A percentile compares a stretch with the other conserved stretches of the same genome.
Evolutionary conservation across 2,797 vertebrate species (phyloP).

Genomic region (Lycodopsis pacificus): DNA sequence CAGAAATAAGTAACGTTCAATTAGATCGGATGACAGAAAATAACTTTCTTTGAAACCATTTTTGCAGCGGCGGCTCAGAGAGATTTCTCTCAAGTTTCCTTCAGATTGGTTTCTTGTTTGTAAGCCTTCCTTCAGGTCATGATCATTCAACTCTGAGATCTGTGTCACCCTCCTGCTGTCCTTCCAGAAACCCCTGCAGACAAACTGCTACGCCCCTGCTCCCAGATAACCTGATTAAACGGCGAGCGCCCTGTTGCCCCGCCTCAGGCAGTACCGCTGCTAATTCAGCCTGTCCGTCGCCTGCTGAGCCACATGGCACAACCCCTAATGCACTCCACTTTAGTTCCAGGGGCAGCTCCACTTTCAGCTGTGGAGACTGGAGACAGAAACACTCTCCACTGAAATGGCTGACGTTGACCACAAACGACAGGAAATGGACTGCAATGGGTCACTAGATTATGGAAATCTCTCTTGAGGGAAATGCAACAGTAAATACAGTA

Average conservation of each 20-base stretch:
- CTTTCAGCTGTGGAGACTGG: constrained; percentile 45
- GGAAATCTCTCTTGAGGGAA: constrained; percentile 13
- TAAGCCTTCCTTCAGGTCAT: constrained; percentile 52
- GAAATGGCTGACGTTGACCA: constrained; percentile 34
- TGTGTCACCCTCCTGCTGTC: constrained; percentile 55
- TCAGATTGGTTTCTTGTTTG: constrained; percentile 6
- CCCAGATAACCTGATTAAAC: constrained; percentile 75
- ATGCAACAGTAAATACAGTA: constrained; percentile 14
- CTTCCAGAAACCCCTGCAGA: constrained; percentile 48
- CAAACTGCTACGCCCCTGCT: constrained; percentile 36
- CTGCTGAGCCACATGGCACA: constrained; percentile 52
- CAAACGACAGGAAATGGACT: constrained; percentile 18
- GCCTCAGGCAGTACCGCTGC: constrained; percentile 56
- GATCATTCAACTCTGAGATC: constrained; percentile 46
- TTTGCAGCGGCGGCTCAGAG: constrained; percentile 1
- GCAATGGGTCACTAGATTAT: constrained; percentile 17
- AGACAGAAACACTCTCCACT: constrained; percentile 22
- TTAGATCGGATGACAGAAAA: not conserved
- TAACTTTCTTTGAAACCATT: constrained; percentile 6
- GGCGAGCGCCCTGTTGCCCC: constrained; percentile 61
- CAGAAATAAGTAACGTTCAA: not conserved
- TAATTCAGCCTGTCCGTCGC: constrained; percentile 68
- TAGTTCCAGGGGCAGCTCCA: constrained; percentile 38
- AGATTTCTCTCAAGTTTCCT: constrained; percentile 16
- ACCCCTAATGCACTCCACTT: constrained; percentile 64